phyloP scores from a whole-genome alignment of 2,888 invertebrate genomes.

The Dasysyrphus albostriatus region DNA sequence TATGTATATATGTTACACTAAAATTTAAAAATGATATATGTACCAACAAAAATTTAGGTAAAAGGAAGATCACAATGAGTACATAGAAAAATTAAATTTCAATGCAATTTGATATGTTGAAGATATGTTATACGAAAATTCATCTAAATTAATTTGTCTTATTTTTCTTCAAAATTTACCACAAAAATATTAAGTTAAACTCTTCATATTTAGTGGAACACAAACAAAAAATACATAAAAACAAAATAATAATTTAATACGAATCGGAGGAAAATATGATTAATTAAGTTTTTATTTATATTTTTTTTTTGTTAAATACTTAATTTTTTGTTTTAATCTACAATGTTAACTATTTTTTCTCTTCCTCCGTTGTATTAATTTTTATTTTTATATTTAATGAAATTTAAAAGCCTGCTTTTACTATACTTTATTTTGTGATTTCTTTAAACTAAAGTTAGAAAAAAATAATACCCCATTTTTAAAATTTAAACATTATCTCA shows the following conservation, averaged over 20 bases:
- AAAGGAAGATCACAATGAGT: slow-evolving; percentile 18
- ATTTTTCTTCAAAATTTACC: slow-evolving; percentile 22
- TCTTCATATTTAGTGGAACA: background rate
- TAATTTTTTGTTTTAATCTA: slow-evolving; percentile 67
- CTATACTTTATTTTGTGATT: background rate
- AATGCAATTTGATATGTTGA: slow-evolving; percentile 69
- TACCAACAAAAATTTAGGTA: background rate
- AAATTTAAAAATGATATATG: background rate
- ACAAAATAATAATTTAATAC: background rate
- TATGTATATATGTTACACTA: background rate
- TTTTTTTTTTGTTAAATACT: slow-evolving; percentile 27
- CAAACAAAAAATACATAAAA: background rate
- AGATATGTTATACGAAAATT: slow-evolving; percentile 68
- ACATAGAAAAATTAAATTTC: slow-evolving; percentile 46
- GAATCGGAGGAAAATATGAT: slow-evolving; percentile 55
- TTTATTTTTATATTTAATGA: slow-evolving; percentile 29
- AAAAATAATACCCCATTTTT: background rate
- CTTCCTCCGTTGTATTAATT: slow-evolving; percentile 64
- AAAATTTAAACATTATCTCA: background rate
- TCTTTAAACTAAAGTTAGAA: background rate
- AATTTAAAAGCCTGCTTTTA: slow-evolving; percentile 26
- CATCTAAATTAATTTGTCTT: background rate
- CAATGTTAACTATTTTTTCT: slow-evolving; percentile 77
- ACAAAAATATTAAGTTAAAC: slow-evolving; percentile 41
- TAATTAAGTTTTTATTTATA: slow-evolving; percentile 40